Percentiles rank a stretch among this genome's conserved stretches.
These are phyloP conservation scores for Knipowitschia caucasica DNA, from an alignment of 2,797 vertebrate species.

Conservation along the genomic window DNA sequence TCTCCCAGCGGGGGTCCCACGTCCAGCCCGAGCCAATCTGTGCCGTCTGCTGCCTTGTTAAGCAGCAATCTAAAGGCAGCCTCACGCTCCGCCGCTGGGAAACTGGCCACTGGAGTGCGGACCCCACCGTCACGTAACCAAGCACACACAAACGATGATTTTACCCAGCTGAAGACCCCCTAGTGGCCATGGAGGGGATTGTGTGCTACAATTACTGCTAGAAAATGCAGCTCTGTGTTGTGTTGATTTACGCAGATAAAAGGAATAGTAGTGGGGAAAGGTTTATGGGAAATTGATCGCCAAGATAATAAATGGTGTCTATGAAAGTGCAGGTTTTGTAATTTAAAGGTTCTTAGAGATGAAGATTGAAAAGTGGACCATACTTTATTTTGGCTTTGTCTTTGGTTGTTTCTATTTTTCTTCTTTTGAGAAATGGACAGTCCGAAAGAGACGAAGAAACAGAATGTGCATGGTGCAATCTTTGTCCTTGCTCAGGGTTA, in stretches of 20 bases:
- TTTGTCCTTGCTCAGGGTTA: too few relatives aligned
- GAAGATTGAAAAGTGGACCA: too few relatives aligned
- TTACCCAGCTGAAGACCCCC: slow-evolving; percentile 23
- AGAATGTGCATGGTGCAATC: too few relatives aligned
- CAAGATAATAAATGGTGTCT: too few relatives aligned
- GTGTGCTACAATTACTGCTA: slow-evolving; percentile 21
- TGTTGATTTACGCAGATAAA: slow-evolving; percentile 27
- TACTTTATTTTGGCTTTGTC: too few relatives aligned
- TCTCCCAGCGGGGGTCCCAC: background rate
- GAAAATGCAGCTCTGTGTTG: slow-evolving; percentile 31
- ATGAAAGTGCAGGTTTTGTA: too few relatives aligned
- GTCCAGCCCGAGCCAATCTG: background rate
- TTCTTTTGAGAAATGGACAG: too few relatives aligned
- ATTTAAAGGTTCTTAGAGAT: too few relatives aligned
- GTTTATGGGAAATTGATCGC: slow-evolving; percentile 6
- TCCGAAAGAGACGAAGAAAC: too few relatives aligned
- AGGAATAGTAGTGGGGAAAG: slow-evolving; percentile 22
- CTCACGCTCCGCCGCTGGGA: slow-evolving; percentile 70
- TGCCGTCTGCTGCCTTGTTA: slow-evolving; percentile 67
- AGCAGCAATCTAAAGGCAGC: slow-evolving; percentile 79
- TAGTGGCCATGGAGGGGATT: slow-evolving; percentile 12
- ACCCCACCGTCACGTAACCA: slow-evolving; percentile 20
- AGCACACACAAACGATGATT: slow-evolving; percentile 13
- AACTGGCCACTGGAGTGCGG: slow-evolving; percentile 62
- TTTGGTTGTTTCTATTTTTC: too few relatives aligned